Base-by-base conservation (phyloP, 1,140 invertebrate genomes). In the Pseudomyrmex flavicornis region DNA sequence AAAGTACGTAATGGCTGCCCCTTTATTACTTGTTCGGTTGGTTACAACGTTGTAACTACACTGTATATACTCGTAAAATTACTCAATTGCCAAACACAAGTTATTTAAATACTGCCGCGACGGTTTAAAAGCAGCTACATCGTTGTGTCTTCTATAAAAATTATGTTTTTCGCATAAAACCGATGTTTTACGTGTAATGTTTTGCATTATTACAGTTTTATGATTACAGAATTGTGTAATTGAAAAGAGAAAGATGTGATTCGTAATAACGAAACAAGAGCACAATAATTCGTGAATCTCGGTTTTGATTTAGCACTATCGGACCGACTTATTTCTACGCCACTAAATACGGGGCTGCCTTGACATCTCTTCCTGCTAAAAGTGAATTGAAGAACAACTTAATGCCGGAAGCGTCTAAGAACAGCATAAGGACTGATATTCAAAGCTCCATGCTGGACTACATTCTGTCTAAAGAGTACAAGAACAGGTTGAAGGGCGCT, bases 1-100 rank as follows among this genome's bases (percentile, higher is more conserved):
- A 76, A 88, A 89, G 88, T 89, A 89, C 62, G 88, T 89, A 89
- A 89, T 88, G n/a, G 56, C 62, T 69, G 35, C 62, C 68, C 75
- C 72, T 79, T 65, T 61, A 74, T 85, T 88, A 76, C 44, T 26
- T 26, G 56, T 46, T 50, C 9, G 20, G 44, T 15, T 58, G 46
- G 46, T 63, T 26, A 54, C 15, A 44, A 54, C 20, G 22, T 65
- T 70, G 62, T 79, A 79, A 69, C 26, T 56, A 17, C 20, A 66
- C n/a, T 52, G 35, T 69, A 20, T 77, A 69, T 69, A 69, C 52
- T 69, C 20, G 52, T n/a, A 3, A 77, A 77, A 15, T 48, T 48
- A 69, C 15, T 58, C 15, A 35, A 69, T 69, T 58, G 20, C 13
- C 20, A 12, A 59, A 79, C 52, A 46, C 52, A 46, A 77, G 44